These are phyloP conservation scores for Molossus alvarezi DNA, from an alignment of 2,797 vertebrate genomes.

Conservation along the genomic window DNA sequence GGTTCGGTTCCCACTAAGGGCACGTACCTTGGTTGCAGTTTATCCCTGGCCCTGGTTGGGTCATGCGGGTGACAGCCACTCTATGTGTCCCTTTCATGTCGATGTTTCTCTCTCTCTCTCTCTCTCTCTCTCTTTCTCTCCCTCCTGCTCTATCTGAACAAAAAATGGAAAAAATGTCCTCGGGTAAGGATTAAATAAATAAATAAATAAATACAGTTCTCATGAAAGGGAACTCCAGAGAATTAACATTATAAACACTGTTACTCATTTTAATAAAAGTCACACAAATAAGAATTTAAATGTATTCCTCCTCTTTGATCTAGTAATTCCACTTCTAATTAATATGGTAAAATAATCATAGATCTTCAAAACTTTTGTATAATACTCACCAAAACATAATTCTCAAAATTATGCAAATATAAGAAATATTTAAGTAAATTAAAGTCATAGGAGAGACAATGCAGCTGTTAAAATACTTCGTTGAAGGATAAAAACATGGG, in stretches of 20 bases:
- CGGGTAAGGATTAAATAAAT: too few relatives aligned
- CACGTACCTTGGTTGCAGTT: too few relatives aligned
- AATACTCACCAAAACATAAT: background rate
- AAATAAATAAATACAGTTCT: background rate
- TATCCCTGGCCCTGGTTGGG: too few relatives aligned
- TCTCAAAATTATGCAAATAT: background rate
- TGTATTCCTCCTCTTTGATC: background rate
- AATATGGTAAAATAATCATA: background rate
- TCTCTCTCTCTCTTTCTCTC: too few relatives aligned
- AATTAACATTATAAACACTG: background rate
- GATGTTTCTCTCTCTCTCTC: too few relatives aligned
- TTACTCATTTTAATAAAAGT: slow-evolving; percentile 35
- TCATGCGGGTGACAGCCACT: too few relatives aligned
- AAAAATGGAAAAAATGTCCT: too few relatives aligned
- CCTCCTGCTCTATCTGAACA: too few relatives aligned
- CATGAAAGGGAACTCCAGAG: background rate
- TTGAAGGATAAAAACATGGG: background rate
- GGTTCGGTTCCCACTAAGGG: too few relatives aligned
- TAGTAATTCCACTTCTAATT: background rate
- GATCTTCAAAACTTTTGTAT: background rate
- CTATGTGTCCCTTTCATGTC: too few relatives aligned
- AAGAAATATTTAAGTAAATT: background rate
- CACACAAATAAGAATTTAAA: background rate
- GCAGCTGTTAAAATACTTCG: background rate
- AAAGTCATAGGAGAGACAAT: background rate